Evolutionary conservation across 1,140 invertebrate genomes (phyloP), one percentile per base, ranked within the genome.

Genomic region (Magallana gigas): DNA sequence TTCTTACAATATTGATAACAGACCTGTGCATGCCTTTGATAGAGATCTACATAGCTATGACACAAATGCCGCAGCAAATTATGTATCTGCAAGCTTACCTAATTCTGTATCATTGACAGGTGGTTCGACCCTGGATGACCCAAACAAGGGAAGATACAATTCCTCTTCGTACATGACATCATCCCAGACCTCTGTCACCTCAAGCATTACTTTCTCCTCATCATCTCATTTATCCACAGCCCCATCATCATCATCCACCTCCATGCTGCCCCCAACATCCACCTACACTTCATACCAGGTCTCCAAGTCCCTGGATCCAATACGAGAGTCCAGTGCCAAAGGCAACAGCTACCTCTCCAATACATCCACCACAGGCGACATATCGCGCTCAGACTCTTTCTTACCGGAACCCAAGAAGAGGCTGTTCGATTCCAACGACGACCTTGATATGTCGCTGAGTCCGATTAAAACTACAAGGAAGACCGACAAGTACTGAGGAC

Each of bases 361-460:
- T 86, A 87, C 86, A 9, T 92, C 88, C 23, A 83, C 85, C 57
- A 88, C 68, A 57, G 89, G 85, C 8, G 84, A 89, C 71, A 88
- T 86, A 62, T 90, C 82, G 82, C 88, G 88, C 60, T 88, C 89
- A 18, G 91, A 91, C 58, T 92, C 92, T 5, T 92, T 90, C 60
- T 85, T 92, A 8, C 91, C 92, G 48, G 92, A 93, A 76, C 92
- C 92, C 58, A 93, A 93, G 88, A 92, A 92, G 86, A 89, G 91
- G 85, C 90, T 93, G 81, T 93, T 93, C 90, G 91, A 93, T 11
- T 91, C 87, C 23, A 88, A 84, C 57, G 91, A 92, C 85, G 91
- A 92, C 64, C 56, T 91, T 8, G 91, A 93, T 76, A 84, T 92
- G 83, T 91, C 91, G 18, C 81, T 92, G 29, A 93, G 91, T 85